A percentile compares a stretch with the other conserved stretches of the same genome.
phyloP scores from a whole-genome alignment of 2,113 vertebrate genomes.

The Melanerpes formicivorus region DNA sequence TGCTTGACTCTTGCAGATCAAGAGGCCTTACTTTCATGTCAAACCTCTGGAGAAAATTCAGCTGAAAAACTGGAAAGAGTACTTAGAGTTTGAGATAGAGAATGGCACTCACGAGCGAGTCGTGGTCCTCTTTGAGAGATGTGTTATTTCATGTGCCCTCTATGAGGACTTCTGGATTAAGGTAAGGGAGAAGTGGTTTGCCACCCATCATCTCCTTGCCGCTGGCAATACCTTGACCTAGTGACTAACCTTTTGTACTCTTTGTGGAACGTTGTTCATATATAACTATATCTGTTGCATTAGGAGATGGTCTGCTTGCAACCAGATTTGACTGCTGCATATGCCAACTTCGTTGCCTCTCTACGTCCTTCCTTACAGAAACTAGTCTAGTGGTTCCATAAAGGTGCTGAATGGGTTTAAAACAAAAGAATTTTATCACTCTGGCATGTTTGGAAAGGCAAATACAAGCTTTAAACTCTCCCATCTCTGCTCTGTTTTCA shows the following conservation, averaged over 20 bases:
- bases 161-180: constrained; percentile 99
- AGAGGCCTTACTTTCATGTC: constrained; percentile 98
- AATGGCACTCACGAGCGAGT: constrained; percentile 96
- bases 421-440: constrained; percentile 99
- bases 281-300: constrained; percentile 99
- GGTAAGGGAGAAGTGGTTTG: constrained; percentile 81
- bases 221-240: constrained; percentile 89
- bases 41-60: constrained; percentile 98
- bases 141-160: constrained; percentile 98
- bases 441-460: constrained; percentile 91
- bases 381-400: constrained; percentile 99
- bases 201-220: constrained; percentile 58
- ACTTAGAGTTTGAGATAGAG: constrained; percentile 99
- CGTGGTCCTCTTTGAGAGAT: constrained; percentile 98
- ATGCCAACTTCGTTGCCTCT: constrained; percentile 99
- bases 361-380: constrained; percentile 99
- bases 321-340: constrained; percentile 99
- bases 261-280: constrained; percentile 99
- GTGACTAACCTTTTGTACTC: constrained; percentile 96
- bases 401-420: constrained; percentile 99
- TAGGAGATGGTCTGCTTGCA: constrained; percentile 99
- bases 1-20: constrained; percentile 83
- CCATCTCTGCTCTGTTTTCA: constrained; percentile 82
- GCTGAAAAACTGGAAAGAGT: constrained; percentile 99
- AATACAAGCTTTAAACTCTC: constrained; percentile 73